phyloP scores from a whole-genome alignment of 1,140 invertebrate species.

The Himalopsyche phryganea region DNA sequence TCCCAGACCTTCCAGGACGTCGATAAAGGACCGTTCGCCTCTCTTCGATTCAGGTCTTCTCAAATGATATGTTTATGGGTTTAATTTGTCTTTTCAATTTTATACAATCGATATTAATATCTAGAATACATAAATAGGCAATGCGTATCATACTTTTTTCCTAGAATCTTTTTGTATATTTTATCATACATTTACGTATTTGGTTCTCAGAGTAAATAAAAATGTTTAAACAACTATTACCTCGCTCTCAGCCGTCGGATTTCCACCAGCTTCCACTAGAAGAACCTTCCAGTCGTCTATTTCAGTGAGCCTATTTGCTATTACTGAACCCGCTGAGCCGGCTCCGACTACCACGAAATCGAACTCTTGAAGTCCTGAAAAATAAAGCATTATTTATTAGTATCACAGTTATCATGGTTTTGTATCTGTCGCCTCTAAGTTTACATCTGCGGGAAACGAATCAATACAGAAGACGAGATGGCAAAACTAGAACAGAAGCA shows the following conservation, averaged over 20 bases:
- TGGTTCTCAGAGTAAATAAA: too few species aligned
- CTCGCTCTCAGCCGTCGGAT: constrained; percentile 27
- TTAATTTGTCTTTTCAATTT: too few species aligned
- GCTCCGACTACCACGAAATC: constrained; percentile 31
- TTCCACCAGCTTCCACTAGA: constrained; percentile 47
- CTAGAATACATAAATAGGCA: too few species aligned
- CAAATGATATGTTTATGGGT: too few species aligned
- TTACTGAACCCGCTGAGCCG: constrained; percentile 40
- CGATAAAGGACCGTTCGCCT: too few species aligned
- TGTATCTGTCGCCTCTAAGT: background rate
- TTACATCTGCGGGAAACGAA: background rate
- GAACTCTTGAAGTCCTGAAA: constrained; percentile 12
- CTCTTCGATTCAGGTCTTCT: too few species aligned
- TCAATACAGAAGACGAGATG: background rate
- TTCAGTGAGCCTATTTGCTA: constrained; percentile 44
- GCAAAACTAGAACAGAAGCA: background rate
- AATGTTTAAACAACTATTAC: too few species aligned
- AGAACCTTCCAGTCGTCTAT: constrained; percentile 39
- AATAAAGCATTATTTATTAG: background rate
- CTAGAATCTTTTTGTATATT: too few species aligned
- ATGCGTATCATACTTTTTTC: too few species aligned
- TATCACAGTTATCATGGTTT: constrained; percentile 41
- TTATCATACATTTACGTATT: too few species aligned
- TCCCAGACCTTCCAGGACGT: too few species aligned
- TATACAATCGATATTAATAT: too few species aligned